Base-by-base conservation (phyloP, 2,797 vertebrate genomes). In the Rallus crepitans region DNA sequence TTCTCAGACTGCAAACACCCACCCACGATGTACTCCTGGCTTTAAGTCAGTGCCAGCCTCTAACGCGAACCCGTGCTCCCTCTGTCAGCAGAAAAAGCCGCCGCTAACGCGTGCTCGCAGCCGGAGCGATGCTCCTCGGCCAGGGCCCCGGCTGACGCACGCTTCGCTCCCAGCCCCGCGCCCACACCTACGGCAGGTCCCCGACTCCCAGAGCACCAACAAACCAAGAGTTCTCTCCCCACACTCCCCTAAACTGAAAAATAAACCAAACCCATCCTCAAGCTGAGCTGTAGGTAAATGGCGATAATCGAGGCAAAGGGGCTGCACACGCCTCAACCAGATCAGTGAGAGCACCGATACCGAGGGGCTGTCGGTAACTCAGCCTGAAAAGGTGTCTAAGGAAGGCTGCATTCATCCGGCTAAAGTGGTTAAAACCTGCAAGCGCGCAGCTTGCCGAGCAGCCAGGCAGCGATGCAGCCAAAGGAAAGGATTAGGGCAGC, bases 41-140 rank as follows among this genome's bases (percentile, higher is more conserved):
- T 39, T 28, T 9, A 61, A 61, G n/a, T 3, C 81, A 27, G 81
- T 39, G 92, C 80, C 86, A 81, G 92, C 72, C 80, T 92, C 65
- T 14, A 82, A 66, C 5, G 18, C 33, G 19, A 87, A 77, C 63
- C 92, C 19, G 39, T 52, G 8, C 82, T 89, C 82, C 73, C 85
- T 90, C 93, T 82, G 92, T 93, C 95, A 95, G 94, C 90, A 87
- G 88, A 69, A 84, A 90, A 90, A 28, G 39, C 77, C 1, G 1
- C 39, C 1, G 24, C 76, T 57, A 24, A 86, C 89, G 88, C 27
- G 25, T 3, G 89, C 78, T 66, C 83, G 30, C 27, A 3, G 15
- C 77, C 9, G 15, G 0, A 90, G 92, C 31, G 2, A 40, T 8
- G 53, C 31, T 90, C 69, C 86, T 87, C 78, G 35, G 73, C 37